These are phyloP conservation scores for Operophtera brumata DNA, from an alignment of 2,888 invertebrate genomes.

Conservation along the genomic window DNA sequence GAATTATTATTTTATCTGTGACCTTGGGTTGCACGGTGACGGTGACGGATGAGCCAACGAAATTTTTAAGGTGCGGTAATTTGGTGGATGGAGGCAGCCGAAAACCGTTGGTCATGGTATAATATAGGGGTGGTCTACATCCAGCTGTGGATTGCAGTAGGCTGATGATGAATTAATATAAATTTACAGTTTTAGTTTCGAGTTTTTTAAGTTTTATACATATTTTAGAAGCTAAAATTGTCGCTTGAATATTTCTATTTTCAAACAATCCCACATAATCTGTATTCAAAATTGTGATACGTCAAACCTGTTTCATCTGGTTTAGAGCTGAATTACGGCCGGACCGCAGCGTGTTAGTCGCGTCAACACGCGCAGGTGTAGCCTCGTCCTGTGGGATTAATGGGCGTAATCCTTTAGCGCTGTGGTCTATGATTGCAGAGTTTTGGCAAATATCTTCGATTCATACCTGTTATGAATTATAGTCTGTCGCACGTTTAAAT, in stretches of 20 bases:
- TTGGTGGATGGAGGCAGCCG: too few species aligned
- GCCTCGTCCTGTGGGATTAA: constrained; percentile 35
- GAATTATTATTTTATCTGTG: too few species aligned
- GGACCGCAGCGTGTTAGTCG: constrained; percentile 27
- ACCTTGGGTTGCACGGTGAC: too few species aligned
- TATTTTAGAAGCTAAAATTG: too few species aligned
- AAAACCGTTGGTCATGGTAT: too few species aligned
- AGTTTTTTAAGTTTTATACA: not conserved
- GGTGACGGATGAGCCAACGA: too few species aligned
- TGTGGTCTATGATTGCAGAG: constrained; percentile 23
- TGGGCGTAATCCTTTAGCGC: constrained; percentile 36
- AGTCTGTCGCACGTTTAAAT: not conserved
- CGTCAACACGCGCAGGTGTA: constrained; percentile 41
- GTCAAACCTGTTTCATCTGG: constrained; percentile 27
- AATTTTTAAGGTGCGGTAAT: too few species aligned
- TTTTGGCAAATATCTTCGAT: constrained; percentile 17
- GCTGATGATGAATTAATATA: too few species aligned
- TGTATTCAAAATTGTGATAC: constrained; percentile 25
- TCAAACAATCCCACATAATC: constrained; percentile 22
- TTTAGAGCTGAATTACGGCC: constrained; percentile 26
- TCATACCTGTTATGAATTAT: not conserved
- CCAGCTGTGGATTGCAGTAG: too few species aligned
- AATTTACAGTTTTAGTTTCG: not conserved
- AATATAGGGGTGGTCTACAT: too few species aligned
- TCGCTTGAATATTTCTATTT: constrained; percentile 17